Percentiles rank a stretch among this genome's conserved stretches.
These are phyloP conservation scores for Nomada fucata DNA, from an alignment of 2,888 invertebrate species.

Conservation along the genomic window DNA sequence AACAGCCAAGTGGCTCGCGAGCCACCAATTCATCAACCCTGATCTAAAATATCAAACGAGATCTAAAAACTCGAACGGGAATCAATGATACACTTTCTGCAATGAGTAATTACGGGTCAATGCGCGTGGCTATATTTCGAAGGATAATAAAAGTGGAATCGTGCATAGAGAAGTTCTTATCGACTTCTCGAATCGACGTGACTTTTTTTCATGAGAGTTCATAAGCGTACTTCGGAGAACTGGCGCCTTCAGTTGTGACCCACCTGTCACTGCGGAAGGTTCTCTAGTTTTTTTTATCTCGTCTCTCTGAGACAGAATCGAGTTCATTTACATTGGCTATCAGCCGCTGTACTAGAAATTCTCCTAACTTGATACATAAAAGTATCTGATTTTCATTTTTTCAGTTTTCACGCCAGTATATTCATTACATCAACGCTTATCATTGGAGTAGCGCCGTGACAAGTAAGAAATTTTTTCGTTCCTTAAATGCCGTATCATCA, in stretches of 20 bases:
- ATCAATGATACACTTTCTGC: background rate
- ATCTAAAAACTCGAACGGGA: background rate
- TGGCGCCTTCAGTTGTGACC: slow-evolving; percentile 42
- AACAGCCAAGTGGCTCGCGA: too few relatives aligned
- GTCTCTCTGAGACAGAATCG: slow-evolving; percentile 8
- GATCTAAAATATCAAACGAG: too few relatives aligned
- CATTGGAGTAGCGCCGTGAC: slow-evolving; percentile 49
- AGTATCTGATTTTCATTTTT: slow-evolving; percentile 60
- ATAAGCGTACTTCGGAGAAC: slow-evolving; percentile 30
- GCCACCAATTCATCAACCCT: too few relatives aligned
- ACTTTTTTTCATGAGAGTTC: slow-evolving; percentile 46
- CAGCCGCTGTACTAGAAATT: slow-evolving; percentile 16
- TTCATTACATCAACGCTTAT: slow-evolving; percentile 55
- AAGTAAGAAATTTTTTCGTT: slow-evolving; percentile 69
- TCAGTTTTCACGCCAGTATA: slow-evolving; percentile 75
- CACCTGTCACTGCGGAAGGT: slow-evolving; percentile 30
- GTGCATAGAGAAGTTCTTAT: background rate
- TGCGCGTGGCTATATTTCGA: background rate
- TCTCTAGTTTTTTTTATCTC: background rate
- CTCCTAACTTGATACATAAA: slow-evolving; percentile 7
- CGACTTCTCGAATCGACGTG: slow-evolving; percentile 18
- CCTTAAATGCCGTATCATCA: slow-evolving; percentile 37
- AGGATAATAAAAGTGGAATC: slow-evolving; percentile 9
- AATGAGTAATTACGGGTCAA: background rate
- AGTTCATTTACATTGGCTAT: slow-evolving; percentile 41